Conservation (phyloP, 2,113 vertebrate genomes). For the Vidua macroura region DNA sequence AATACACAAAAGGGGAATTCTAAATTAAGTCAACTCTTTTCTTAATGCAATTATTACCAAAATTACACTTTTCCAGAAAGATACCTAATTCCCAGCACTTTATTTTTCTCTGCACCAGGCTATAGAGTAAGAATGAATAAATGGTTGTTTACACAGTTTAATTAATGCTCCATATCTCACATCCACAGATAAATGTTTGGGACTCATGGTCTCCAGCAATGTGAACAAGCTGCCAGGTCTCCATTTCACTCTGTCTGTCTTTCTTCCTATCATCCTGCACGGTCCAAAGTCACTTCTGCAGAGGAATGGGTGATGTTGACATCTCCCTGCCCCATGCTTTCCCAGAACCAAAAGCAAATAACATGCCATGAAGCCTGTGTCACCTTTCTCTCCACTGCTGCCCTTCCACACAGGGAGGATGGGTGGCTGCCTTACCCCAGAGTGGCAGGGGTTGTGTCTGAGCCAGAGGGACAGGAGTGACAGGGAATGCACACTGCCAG, state of each 20-base stretch:
- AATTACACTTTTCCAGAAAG: neutral
- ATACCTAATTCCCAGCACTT: neutral
- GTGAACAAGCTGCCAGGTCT: neutral
- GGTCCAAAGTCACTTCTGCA: neutral
- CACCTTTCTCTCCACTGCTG: neutral
- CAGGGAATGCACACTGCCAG: rapidly evolving
- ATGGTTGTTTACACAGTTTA: neutral
- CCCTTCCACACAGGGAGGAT: neutral
- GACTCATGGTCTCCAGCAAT: neutral
- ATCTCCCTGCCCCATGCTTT: neutral
- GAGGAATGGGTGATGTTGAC: neutral
- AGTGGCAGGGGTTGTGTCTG: neutral
- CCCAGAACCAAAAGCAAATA: neutral
- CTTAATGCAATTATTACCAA: neutral
- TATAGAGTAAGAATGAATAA: neutral
- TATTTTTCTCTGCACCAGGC: neutral
- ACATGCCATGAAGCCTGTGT: neutral
- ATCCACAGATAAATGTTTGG: neutral
- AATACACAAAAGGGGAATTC: neutral
- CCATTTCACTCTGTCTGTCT: neutral
- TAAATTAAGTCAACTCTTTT: neutral
- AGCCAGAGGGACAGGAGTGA: neutral
- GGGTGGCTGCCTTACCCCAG: rapidly evolving
- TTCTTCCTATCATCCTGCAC: neutral
- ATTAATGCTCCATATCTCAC: neutral